Evolutionary conservation across 2,888 invertebrate genomes (phyloP).

Genomic region (Lasioglossum figueresi): DNA sequence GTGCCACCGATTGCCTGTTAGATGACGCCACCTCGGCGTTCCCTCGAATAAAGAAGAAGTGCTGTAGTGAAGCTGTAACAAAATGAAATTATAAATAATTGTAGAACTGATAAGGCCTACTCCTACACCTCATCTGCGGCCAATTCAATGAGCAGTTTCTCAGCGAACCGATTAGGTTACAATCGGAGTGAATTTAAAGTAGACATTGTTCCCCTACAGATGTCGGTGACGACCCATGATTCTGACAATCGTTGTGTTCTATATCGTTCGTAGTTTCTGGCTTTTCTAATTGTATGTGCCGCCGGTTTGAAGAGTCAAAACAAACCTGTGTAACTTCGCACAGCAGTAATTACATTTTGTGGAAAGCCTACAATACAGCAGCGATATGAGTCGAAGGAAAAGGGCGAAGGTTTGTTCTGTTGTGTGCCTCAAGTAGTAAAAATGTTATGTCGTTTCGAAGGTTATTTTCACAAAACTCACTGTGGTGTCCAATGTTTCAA

Average conservation of each 20-base stretch:
- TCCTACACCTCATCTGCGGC: no score
- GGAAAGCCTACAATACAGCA: conserved; percentile 22
- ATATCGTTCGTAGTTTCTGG: conserved; percentile 27
- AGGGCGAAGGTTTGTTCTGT: conserved; percentile 84
- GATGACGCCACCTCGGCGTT: no score
- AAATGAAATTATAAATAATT: no score
- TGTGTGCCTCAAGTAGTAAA: neutral
- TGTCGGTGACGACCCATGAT: conserved; percentile 19
- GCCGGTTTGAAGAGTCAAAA: conserved; percentile 77
- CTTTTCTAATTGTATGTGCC: conserved; percentile 60
- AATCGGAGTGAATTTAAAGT: neutral
- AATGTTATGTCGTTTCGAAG: neutral
- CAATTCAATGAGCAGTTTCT: no score
- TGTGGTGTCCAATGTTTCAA: neutral
- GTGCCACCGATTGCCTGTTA: no score
- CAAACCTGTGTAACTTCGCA: conserved; percentile 65
- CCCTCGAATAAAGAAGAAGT: no score
- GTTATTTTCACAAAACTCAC: neutral
- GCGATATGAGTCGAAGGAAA: conserved; percentile 86
- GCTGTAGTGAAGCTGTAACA: no score
- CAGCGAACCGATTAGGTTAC: no score
- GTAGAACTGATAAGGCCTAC: no score
- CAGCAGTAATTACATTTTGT: conserved; percentile 35
- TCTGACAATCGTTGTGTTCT: conserved; percentile 15
- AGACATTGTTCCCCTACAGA: conserved; percentile 20